phyloP scores from a whole-genome alignment of 2,888 invertebrate genomes.

The Caenorhabditis sulstoni region DNA sequence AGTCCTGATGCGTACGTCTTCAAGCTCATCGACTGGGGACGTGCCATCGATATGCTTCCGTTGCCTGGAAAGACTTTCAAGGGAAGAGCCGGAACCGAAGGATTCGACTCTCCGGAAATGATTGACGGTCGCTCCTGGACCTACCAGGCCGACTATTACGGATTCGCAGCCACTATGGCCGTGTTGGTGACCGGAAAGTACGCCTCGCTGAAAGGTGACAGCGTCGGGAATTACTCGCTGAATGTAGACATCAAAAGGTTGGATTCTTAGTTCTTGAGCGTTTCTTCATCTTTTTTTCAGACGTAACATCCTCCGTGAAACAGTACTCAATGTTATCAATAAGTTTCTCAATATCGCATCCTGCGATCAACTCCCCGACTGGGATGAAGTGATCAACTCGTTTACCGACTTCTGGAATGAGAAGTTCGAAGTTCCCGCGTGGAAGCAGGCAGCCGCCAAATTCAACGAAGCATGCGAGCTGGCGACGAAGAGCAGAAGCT shows the following conservation, averaged over 20 bases:
- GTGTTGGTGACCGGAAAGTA: slow-evolving; percentile 91
- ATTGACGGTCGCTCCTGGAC: slow-evolving; percentile 89
- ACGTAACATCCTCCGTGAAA: slow-evolving; percentile 81
- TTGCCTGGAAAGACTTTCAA: slow-evolving; percentile 83
- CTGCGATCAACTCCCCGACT: slow-evolving; percentile 87
- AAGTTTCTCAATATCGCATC: slow-evolving; percentile 89
- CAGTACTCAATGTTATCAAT: slow-evolving; percentile 89
- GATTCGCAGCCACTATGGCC: slow-evolving; percentile 91
- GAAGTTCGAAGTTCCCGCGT: slow-evolving; percentile 27
- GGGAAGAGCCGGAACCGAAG: slow-evolving; percentile 84
- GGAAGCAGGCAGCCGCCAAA: slow-evolving; percentile 37
- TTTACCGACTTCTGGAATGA: slow-evolving; percentile 28
- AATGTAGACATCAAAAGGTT: slow-evolving; percentile 74
- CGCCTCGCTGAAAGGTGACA: slow-evolving; percentile 83
- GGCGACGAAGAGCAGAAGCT: slow-evolving; percentile 22
- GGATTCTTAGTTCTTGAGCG: no score
- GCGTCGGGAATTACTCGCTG: slow-evolving; percentile 66
- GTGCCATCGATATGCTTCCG: slow-evolving; percentile 91
- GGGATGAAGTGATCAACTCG: slow-evolving; percentile 80
- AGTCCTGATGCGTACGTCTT: slow-evolving; percentile 81
- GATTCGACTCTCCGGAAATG: slow-evolving; percentile 88
- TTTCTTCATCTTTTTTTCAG: slow-evolving; percentile 38
- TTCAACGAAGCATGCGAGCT: slow-evolving; percentile 58
- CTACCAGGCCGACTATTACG: slow-evolving; percentile 89
- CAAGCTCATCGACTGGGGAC: slow-evolving; percentile 94